Conservation (phyloP, 1,140 invertebrate species). For the Caenorhabditis brenneri region DNA sequence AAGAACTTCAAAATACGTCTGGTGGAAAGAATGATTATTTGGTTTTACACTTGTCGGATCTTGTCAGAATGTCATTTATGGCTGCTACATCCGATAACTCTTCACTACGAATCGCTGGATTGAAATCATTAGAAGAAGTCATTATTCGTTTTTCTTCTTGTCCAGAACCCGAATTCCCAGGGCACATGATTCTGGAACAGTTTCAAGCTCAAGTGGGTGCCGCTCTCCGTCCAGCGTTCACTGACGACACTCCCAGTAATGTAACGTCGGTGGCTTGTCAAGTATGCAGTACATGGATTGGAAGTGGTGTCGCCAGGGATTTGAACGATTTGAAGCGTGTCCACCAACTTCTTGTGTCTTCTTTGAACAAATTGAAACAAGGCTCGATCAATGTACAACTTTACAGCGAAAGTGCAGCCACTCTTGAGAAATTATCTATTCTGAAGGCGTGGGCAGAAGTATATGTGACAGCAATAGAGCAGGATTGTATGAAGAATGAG, state of each 20-base stretch:
- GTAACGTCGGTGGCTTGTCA: constrained; percentile 97
- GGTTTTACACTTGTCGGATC: constrained; percentile 89
- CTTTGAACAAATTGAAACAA: constrained; percentile 83
- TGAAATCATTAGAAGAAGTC: constrained; percentile 78
- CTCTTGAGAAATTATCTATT: constrained; percentile 93
- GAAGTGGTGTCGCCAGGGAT: constrained; percentile 92
- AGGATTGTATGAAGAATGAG: constrained; percentile 68
- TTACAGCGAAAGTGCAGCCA: constrained; percentile 94
- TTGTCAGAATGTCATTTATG: constrained; percentile 98
- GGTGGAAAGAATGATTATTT: constrained; percentile 78
- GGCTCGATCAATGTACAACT: constrained; percentile 78
- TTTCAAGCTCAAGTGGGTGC: constrained; percentile 98
- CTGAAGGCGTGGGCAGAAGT: constrained; percentile 97
- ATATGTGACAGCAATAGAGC: constrained; percentile 88
- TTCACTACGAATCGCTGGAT: constrained; percentile 83
- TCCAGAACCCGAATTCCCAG: constrained; percentile 96
- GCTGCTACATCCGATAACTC: constrained; percentile 96
- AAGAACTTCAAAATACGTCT: constrained; percentile 78
- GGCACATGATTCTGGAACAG: constrained; percentile 95
- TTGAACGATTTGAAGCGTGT: constrained; percentile 91
- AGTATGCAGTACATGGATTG: constrained; percentile 94
- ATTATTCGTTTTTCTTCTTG: constrained; percentile 91
- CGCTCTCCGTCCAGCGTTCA: constrained; percentile 92
- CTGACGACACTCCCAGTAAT: constrained; percentile 91
- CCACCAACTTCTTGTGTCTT: constrained; percentile 92